A percentile compares a stretch with the other conserved stretches of the same genome.
Evolutionary conservation across 2,888 invertebrate species (phyloP).

Genomic region (Lycia hirtaria): DNA sequence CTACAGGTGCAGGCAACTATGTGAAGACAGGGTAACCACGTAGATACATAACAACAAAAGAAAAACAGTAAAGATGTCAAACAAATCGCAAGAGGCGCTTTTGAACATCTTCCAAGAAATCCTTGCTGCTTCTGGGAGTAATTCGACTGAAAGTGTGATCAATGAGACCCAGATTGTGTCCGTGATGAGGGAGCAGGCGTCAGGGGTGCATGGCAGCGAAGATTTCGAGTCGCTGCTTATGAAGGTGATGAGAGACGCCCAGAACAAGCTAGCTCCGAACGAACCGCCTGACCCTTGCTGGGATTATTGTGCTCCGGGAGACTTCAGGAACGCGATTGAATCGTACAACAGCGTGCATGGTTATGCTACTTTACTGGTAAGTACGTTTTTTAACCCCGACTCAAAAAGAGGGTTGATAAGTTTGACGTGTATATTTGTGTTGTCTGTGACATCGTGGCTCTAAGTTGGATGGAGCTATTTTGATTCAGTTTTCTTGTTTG

Average conservation of each 20-base stretch:
- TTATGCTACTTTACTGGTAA: slow-evolving; percentile 91
- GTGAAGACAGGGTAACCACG: slow-evolving; percentile 8
- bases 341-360: slow-evolving; percentile 91
- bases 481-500: too few relatives aligned
- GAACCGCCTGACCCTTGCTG: slow-evolving; percentile 62
- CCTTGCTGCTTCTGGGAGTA: slow-evolving; percentile 70
- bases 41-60: slow-evolving; percentile 3
- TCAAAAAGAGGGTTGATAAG: too few relatives aligned
- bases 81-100: slow-evolving; percentile 71
- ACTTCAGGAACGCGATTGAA: slow-evolving; percentile 85
- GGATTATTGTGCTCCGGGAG: slow-evolving; percentile 85
- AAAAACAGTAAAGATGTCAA: slow-evolving; percentile 61
- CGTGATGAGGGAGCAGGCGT: slow-evolving; percentile 68
- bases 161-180: slow-evolving; percentile 74
- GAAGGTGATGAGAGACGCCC: slow-evolving; percentile 72
- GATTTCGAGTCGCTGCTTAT: slow-evolving; percentile 67
- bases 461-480: too few relatives aligned
- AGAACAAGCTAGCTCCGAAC: slow-evolving; percentile 62
- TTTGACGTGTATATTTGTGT: too few relatives aligned
- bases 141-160: slow-evolving; percentile 63
- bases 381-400: slow-evolving; percentile 40
- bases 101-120: slow-evolving; percentile 78
- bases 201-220: slow-evolving; percentile 53
- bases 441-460: too few relatives aligned
- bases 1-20: slow-evolving; percentile 12